Conservation (phyloP, 35 echinoderm and acorn worm genomes). For the Lytechinus variegatus region DNA sequence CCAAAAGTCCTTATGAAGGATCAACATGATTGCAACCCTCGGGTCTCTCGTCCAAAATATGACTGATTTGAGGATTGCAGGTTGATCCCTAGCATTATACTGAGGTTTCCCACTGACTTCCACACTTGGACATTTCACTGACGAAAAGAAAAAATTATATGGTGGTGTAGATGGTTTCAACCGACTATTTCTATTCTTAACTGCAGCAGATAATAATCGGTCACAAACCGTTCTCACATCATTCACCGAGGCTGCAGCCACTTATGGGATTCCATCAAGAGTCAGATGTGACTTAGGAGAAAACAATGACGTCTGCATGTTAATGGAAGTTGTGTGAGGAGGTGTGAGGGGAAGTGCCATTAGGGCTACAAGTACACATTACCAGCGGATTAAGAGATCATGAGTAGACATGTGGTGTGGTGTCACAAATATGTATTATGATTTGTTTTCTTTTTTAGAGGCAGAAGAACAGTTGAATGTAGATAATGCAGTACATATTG, state of each 20-base stretch:
- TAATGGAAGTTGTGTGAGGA: constrained; percentile 52
- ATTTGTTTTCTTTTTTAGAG: constrained; percentile 59
- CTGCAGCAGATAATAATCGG: constrained; percentile 56
- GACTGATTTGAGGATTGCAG: too few species aligned
- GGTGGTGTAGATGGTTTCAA: constrained; percentile 58
- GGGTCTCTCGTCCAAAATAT: too few species aligned
- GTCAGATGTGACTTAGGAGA: constrained; percentile 56
- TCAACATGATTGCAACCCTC: too few species aligned
- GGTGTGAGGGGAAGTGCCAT: constrained; percentile 28
- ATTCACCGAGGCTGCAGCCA: constrained; percentile 32
- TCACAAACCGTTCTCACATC: constrained; percentile 25
- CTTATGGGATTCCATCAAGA: constrained; percentile 51
- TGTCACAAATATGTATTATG: constrained; percentile 62
- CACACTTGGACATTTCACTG: too few species aligned
- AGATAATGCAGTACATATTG: too few species aligned
- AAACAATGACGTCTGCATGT: constrained; percentile 60
- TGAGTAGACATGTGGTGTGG: neutral
- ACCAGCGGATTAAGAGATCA: constrained; percentile 57
- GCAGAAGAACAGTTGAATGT: too few species aligned
- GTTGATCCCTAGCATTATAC: too few species aligned
- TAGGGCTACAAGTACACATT: constrained; percentile 57
- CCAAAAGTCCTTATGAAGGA: too few species aligned
- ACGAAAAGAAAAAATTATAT: too few species aligned
- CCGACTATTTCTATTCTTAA: constrained; percentile 10
- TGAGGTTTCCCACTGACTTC: too few species aligned